Conservation (phyloP, 2,888 invertebrate genomes). For the Arctia plantaginis region DNA sequence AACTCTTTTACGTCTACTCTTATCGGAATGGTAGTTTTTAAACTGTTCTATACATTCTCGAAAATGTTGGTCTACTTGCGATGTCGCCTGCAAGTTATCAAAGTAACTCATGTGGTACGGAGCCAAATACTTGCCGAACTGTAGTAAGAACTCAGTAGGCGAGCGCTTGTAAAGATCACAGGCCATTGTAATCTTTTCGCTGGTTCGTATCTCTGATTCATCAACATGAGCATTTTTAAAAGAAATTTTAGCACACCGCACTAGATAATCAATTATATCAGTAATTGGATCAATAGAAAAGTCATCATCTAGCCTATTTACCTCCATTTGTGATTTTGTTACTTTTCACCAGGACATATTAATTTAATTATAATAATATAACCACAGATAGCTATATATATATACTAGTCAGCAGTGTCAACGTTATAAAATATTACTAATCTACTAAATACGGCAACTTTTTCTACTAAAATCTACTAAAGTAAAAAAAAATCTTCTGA, state of each 20-base stretch:
- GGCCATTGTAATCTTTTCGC: slow-evolving; percentile 91
- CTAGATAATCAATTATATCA: slow-evolving; percentile 88
- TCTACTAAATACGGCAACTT: too few species aligned
- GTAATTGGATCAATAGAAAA: slow-evolving; percentile 72
- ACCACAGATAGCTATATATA: too few species aligned
- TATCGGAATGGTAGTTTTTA: slow-evolving; percentile 83
- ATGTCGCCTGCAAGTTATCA: slow-evolving; percentile 65
- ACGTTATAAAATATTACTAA: too few species aligned
- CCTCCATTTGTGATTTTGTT: slow-evolving; percentile 2
- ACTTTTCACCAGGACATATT: not conserved
- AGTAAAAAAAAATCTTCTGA: too few species aligned
- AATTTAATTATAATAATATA: too few species aligned
- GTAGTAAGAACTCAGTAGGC: slow-evolving; percentile 90
- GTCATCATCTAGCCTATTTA: slow-evolving; percentile 37
- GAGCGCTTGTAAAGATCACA: slow-evolving; percentile 88
- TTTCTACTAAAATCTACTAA: too few species aligned
- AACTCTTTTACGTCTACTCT: slow-evolving; percentile 83
- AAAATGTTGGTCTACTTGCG: slow-evolving; percentile 81
- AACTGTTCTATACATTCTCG: slow-evolving; percentile 88
- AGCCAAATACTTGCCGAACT: slow-evolving; percentile 91
- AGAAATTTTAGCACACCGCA: slow-evolving; percentile 87
- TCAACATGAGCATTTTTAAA: slow-evolving; percentile 94
- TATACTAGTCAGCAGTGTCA: too few species aligned
- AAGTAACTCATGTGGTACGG: slow-evolving; percentile 91
- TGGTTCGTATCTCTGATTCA: slow-evolving; percentile 90